These are phyloP conservation scores for Aleadryas rufinucha DNA, from an alignment of 2,113 vertebrate species.

Conservation along the genomic window DNA sequence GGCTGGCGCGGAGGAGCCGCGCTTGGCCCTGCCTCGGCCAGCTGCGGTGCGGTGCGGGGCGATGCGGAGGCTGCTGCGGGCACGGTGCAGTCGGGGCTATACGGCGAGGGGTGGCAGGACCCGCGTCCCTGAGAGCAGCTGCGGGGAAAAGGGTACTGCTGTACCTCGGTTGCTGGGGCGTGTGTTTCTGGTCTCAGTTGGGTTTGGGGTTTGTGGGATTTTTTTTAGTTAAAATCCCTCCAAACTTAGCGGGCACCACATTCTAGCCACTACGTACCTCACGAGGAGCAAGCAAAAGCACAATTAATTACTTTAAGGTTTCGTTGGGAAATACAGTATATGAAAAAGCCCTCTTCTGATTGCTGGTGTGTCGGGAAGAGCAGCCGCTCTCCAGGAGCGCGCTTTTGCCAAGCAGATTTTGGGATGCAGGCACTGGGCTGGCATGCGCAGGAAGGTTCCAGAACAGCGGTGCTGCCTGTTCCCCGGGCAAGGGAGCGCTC, in stretches of 20 bases:
- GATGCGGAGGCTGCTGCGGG: not conserved
- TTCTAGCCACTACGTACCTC: not conserved
- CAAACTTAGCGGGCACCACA: not conserved
- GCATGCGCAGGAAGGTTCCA: conserved; percentile 60
- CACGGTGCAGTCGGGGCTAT: not conserved
- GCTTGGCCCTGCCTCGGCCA: not conserved
- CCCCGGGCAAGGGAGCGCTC: not conserved
- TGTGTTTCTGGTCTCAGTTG: not conserved
- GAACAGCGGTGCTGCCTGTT: conserved; percentile 29
- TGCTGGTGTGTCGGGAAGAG: not conserved
- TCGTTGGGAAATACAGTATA: not conserved
- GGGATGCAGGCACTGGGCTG: not conserved
- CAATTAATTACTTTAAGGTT: not conserved
- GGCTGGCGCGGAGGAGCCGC: not conserved
- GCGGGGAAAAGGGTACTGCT: not conserved
- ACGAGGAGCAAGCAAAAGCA: not conserved
- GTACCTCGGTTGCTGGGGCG: not conserved
- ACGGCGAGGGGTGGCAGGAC: fast-evolving
- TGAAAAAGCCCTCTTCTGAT: not conserved
- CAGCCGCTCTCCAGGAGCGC: not conserved
- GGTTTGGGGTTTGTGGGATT: not conserved
- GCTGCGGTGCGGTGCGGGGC: not conserved
- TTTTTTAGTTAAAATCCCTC: not conserved
- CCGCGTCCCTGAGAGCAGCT: not conserved
- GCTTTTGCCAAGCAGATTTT: not conserved